Evolutionary conservation across 92 coral and sea anemone species (phyloP).

Genomic region (Meandrina meandrites): DNA sequence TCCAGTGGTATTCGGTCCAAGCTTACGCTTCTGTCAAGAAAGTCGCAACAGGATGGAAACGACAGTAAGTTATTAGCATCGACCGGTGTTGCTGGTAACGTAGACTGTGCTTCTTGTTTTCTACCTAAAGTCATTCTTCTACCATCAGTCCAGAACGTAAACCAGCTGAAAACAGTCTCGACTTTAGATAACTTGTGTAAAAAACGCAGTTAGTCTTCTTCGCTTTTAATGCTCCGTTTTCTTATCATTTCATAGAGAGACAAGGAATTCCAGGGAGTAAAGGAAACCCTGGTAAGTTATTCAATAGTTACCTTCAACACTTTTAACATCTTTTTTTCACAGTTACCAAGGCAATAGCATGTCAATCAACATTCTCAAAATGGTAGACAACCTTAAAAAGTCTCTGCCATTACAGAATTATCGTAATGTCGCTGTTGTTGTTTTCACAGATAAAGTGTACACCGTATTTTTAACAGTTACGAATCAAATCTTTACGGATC

Average conservation of each 20-base stretch:
- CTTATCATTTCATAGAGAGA: constrained; percentile 43
- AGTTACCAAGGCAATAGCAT: too few species aligned
- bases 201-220: neutral
- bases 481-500: constrained; percentile 68
- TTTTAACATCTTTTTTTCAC: neutral
- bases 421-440: too few species aligned
- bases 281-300: constrained; percentile 14
- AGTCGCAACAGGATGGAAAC: constrained; percentile 45
- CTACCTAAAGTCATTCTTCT: neutral
- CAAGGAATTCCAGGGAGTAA: constrained; percentile 68
- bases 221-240: neutral
- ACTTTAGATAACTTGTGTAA: too few species aligned
- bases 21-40: constrained; percentile 66
- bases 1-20: constrained; percentile 51
- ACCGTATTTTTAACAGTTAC: constrained; percentile 78
- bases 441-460: constrained; percentile 59
- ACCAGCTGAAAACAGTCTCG: too few species aligned
- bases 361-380: too few species aligned
- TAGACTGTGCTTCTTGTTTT: too few species aligned
- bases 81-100: neutral
- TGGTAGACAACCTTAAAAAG: too few species aligned
- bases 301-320: neutral
- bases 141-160: neutral
- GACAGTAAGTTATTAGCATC: constrained; percentile 72
- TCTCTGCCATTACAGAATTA: too few species aligned